phyloP scores from a whole-genome alignment of 2,113 vertebrate species.

The Apus apus region DNA sequence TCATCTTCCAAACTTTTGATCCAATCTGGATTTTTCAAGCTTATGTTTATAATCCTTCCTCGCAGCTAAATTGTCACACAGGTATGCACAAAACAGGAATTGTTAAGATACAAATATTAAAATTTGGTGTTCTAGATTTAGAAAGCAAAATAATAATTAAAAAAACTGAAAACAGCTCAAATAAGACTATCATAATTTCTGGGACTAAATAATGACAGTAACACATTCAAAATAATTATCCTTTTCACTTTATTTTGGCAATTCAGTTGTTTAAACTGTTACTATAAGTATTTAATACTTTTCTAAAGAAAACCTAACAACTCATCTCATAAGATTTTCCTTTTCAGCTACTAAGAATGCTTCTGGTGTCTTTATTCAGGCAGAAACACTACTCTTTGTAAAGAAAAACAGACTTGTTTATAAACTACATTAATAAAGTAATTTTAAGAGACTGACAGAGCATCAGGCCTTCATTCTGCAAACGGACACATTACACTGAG shows the following conservation, averaged over 20 bases:
- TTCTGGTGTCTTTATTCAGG: neutral
- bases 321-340: neutral
- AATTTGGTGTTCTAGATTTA: neutral
- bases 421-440: neutral
- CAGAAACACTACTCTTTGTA: neutral
- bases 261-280: neutral
- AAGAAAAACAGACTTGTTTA: neutral
- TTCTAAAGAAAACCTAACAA: neutral
- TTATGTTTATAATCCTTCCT: slow-evolving; percentile 86
- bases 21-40: slow-evolving; percentile 94
- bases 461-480: neutral
- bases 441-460: neutral
- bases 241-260: neutral
- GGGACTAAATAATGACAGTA: neutral
- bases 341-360: neutral
- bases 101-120: neutral
- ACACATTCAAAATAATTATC: neutral
- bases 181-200: neutral
- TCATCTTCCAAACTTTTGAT: slow-evolving; percentile 94
- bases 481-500: neutral
- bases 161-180: neutral
- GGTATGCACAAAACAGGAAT: neutral
- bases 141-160: neutral
- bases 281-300: neutral
- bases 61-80: slow-evolving; percentile 78